Evolutionary conservation across 2,113 vertebrate species (phyloP), one percentile per base, ranked within the genome.

Genomic region (Balaenoptera acutorostrata): DNA sequence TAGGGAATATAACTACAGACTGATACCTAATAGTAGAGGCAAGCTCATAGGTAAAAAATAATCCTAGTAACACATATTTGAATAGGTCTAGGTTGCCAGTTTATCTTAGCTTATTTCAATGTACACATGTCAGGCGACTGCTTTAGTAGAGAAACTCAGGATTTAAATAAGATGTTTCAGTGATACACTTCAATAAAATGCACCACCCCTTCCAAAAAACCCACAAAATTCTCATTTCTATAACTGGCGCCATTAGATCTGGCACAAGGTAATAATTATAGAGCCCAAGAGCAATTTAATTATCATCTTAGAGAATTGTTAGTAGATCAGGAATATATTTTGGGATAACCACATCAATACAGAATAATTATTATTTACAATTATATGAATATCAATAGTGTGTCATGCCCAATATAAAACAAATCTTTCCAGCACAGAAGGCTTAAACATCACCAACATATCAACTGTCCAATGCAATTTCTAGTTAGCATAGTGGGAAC

Each of bases 11-110:
- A 71, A 89, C 44, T 77, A 21, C 69, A 92, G 55, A 90, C 7
- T 59, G 39, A 95, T 95, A 61, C 29, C 39, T 18, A 77, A 71
- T 82, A 61, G 85, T n/a, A 94, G 36, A 94, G 8, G 41, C 29
- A 92, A 89, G 10, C 41, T 83, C 63, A 61, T 8, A 86, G 52
- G 63, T 59, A 57, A 96, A 96, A 84, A 89, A 80, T 25, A 77
- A 77, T 10, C 25, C 49, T 8, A 82, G 61, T 21, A 64, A 61
- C 29, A 21, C n/a, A 21, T 55, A 59, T 75, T 49, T 92, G 17
- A 97, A 39, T 57, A 72, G 23, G 9, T 8, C 5, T 46, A 84
- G 13, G 41, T 64, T 57, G 8, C 6, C 21, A 57, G 21, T 88
- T 92, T 75, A 66, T 27, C 18, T 64, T 59, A 93, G 6, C 15